These are phyloP conservation scores for Cryptocheilus praepositus DNA, from an alignment of 2,888 invertebrate species.

Conservation along the genomic window DNA sequence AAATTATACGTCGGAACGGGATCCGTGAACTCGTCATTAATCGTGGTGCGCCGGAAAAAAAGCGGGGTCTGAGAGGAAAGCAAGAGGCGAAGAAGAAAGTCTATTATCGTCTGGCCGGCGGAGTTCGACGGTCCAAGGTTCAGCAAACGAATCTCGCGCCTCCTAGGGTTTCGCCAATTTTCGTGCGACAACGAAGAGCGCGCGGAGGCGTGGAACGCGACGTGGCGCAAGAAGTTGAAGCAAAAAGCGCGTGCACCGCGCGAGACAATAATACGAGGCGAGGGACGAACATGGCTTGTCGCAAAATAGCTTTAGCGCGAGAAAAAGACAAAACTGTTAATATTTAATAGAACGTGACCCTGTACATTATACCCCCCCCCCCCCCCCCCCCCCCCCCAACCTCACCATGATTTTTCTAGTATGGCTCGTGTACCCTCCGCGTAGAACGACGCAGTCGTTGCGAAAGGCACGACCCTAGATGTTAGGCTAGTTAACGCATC, in stretches of 20 bases:
- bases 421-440: conserved; percentile 47
- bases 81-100: too few species aligned
- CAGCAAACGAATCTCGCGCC: conserved; percentile 20
- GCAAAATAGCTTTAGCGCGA: conserved; percentile 64
- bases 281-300: conserved; percentile 35
- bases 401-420: conserved; percentile 23
- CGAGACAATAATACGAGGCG: conserved; percentile 48
- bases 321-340: conserved; percentile 63
- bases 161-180: too few species aligned
- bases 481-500: conserved; percentile 35
- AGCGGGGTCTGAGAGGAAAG: too few species aligned
- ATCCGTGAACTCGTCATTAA: too few species aligned
- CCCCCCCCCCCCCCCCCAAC: too few species aligned
- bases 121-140: too few species aligned
- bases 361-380: conserved; percentile 42
- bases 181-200: too few species aligned
- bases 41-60: too few species aligned
- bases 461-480: conserved; percentile 33
- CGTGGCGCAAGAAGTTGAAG: not conserved
- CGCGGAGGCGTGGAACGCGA: conserved; percentile 1
- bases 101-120: too few species aligned
- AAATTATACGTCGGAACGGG: too few species aligned
- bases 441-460: conserved; percentile 34
- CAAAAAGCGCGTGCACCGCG: conserved; percentile 11
- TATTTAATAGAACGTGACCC: conserved; percentile 62